phyloP scores from a whole-genome alignment of 2,797 vertebrate genomes.

The Callimico goeldii region DNA sequence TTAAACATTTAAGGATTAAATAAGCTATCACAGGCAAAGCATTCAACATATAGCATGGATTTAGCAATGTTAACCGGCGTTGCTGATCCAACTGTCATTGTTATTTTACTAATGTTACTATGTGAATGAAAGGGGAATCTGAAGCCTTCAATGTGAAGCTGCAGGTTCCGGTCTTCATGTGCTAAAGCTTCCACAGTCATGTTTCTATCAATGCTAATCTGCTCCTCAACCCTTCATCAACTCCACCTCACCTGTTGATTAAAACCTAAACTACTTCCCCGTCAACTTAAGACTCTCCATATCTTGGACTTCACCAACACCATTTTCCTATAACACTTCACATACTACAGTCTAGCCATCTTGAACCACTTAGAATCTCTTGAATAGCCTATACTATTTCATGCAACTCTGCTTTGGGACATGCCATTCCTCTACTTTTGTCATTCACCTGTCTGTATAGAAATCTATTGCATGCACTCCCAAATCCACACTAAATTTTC shows the following conservation, averaged over 20 bases:
- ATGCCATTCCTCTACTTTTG: neutral
- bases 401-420: neutral
- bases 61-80: neutral
- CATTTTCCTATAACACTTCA: neutral
- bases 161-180: neutral
- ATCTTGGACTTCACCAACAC: neutral
- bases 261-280: neutral
- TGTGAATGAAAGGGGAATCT: neutral
- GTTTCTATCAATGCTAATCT: neutral
- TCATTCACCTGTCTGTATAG: neutral
- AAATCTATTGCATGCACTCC: neutral
- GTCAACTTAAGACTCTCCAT: no score
- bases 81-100: neutral
- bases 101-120: neutral
- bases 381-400: neutral
- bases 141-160: neutral
- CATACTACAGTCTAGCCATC: neutral
- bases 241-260: neutral
- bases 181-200: accelerated
- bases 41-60: neutral
- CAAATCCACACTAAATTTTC: neutral
- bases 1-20: neutral
- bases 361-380: neutral
- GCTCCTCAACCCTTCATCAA: neutral
- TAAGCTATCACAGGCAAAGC: neutral